phyloP scores from a whole-genome alignment of 92 coral and sea anemone genomes.

The Ricordea florida region DNA sequence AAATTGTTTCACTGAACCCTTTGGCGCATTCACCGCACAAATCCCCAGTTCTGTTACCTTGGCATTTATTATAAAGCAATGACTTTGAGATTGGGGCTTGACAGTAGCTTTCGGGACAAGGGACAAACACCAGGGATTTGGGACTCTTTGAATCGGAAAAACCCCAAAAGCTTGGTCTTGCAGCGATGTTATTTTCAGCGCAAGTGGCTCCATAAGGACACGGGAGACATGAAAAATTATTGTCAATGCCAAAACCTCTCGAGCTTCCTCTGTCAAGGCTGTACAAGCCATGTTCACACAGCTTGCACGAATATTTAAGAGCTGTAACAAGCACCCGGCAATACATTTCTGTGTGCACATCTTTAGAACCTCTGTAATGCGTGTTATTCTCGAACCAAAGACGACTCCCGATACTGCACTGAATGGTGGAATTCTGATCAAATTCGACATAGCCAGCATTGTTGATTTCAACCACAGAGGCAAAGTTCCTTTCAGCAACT shows the following conservation, averaged over 20 bases:
- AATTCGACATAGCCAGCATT: background rate
- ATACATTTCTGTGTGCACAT: background rate
- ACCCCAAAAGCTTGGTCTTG: conserved; percentile 63
- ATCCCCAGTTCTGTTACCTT: conserved; percentile 57
- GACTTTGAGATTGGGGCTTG: background rate
- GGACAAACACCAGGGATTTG: conserved; percentile 29
- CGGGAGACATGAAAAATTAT: conserved; percentile 18
- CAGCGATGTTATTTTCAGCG: conserved; percentile 6
- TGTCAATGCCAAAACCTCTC: conserved; percentile 5
- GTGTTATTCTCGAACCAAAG: conserved; percentile 2
- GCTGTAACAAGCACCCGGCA: conserved; percentile 26
- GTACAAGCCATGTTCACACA: conserved; percentile 42
- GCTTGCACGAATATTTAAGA: conserved; percentile 25
- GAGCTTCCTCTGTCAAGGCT: conserved; percentile 42
- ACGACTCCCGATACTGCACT: background rate
- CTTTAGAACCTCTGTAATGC: no score
- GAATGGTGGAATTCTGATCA: background rate
- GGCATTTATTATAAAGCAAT: conserved; percentile 47
- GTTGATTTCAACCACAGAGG: background rate
- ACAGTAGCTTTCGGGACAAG: conserved; percentile 67
- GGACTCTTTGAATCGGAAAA: conserved; percentile 5
- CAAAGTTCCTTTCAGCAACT: background rate
- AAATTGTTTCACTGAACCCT: conserved; percentile 61
- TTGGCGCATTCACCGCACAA: conserved; percentile 68
- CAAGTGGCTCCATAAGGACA: conserved; percentile 64